Evolutionary conservation across 2,113 vertebrate species (phyloP), one percentile per base, ranked within the genome.

Genomic region (Ammodytes dubius): DNA sequence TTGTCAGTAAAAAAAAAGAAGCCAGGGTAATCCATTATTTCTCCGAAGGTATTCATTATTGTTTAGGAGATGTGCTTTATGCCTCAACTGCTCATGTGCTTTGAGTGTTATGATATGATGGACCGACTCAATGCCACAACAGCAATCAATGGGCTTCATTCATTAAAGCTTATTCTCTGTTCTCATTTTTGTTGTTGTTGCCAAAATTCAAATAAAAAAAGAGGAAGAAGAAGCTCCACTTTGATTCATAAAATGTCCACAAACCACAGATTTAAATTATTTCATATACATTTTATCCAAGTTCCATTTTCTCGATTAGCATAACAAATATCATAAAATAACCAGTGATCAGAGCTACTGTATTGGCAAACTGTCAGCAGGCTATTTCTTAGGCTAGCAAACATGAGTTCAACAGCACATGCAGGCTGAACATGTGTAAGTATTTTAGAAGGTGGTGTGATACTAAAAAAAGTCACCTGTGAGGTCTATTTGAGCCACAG

Each of bases 21-120:
- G 50, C 59, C 52, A 57, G 37, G 56, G 45, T 73, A 79, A 85
- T 77, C 78, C 50, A 86, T 85, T 87, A 87, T 84, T 84, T 76
- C 84, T 75, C 75, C 61, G 53, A 47, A 52, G 64, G 66, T 64
- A 74, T 85, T 80, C 10, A 75, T 46, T 46, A 49, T 43, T 70
- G 45, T 76, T 63, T 11, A 65, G 64, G 68, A 47, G 66, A 9
- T 10, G 13, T 14, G 42, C 73, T 58, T 49, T 75, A 68, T 39
- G 58, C 42, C 47, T 53, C 17, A 35, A 47, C 19, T 52, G 52
- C 56, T 75, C 11, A 56, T 9, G 42, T 58, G 58, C 59, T 70
- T 40, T 8, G 35, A 77, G 35, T 40, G n/a, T 40, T 78, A 45
- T 65, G 17, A 75, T 57, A 73, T 50, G 19, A 65, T 39, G 10